phyloP scores from a whole-genome alignment of 2,113 vertebrate species.

The Cricetomys ansorgei region DNA sequence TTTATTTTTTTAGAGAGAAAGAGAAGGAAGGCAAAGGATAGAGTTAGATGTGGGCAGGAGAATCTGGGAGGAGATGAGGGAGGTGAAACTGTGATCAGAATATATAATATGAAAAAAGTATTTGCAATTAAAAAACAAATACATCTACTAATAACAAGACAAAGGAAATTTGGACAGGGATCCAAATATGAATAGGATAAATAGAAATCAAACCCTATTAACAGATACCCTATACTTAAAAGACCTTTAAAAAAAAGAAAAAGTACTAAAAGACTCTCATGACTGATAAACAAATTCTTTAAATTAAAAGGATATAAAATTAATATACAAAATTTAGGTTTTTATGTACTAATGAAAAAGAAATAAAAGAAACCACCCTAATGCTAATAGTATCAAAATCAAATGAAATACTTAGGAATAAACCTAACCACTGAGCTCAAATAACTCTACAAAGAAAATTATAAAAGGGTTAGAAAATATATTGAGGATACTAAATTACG shows the following conservation, averaged over 20 bases:
- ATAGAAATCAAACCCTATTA: background rate
- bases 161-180: background rate
- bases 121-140: background rate
- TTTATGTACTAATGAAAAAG: background rate
- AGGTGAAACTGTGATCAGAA: background rate
- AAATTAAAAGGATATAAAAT: background rate
- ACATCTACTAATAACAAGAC: background rate
- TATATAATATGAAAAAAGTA: background rate
- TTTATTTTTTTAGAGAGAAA: background rate
- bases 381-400: background rate
- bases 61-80: background rate
- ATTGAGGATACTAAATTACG: background rate
- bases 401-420: background rate
- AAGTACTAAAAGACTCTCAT: background rate
- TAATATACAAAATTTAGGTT: background rate
- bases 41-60: background rate
- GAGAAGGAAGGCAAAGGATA: background rate
- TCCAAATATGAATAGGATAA: background rate
- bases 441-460: background rate
- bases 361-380: background rate
- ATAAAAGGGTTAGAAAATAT: background rate
- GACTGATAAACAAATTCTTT: background rate
- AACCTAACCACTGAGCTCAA: background rate
- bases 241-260: background rate
- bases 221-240: background rate